Evolutionary conservation across 2,113 vertebrate genomes (phyloP), one percentile per base, ranked within the genome.

Genomic region (Triplophysa dalaica): DNA sequence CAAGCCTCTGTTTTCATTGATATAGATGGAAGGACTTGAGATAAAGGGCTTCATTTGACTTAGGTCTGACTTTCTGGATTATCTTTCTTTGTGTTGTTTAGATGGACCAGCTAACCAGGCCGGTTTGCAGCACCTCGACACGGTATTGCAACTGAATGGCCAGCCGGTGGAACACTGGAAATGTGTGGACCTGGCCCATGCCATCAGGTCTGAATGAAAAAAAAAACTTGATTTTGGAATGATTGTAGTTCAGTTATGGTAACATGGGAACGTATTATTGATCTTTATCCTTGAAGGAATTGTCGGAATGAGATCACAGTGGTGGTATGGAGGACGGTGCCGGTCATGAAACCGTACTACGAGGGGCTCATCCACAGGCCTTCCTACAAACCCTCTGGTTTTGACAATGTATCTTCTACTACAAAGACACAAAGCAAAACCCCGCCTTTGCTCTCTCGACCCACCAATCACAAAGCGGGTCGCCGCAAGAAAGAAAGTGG

Each of bases 111-210:
- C 97, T 14, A 94, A 96, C 79, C 92, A 89, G 80, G 94, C 96
- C 0, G 97, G 97, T 11, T 90, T 99, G 60, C 94, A 93, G 85
- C 95, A 96, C 16, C 91, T 96, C 0, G 97, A 99, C 86, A 95
- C 93, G 0, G 87, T 99, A 70, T 89, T 98, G 68, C 95, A 96
- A 88, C 90, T 99, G 73, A 98, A 99, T 0, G 95, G 95, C 85
- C 92, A 94, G 85, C 93, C 94, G 0, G 96, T 99, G 62, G 96
- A 98, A 62, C 94, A 94, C 82, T 99, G 97, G 96, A 97, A 96
- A 78, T 97, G 97, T 10, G 95, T 94, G 19, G 94, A 98, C 75
- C 91, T 99, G 48, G 97, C 97, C 0, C 95, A 98, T 0, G 93
- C 97, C 84, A 97, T 98, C 89, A 93, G 97, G 97, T 98, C 82